These are phyloP conservation scores for Coreius guichenoti DNA, from an alignment of 2,797 vertebrate species.

Conservation along the genomic window DNA sequence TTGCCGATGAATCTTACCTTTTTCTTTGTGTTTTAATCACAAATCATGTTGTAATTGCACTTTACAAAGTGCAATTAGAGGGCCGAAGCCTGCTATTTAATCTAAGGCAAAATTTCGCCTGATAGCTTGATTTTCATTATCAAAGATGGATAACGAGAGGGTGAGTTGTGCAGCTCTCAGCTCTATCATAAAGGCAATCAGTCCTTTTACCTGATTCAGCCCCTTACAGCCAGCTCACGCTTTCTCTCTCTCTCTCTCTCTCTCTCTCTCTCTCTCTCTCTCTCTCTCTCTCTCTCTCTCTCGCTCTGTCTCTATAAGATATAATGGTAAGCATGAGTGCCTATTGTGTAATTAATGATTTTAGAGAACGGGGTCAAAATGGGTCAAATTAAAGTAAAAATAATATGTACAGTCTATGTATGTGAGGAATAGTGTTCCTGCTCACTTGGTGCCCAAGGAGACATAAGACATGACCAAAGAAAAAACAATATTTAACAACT, in stretches of 20 bases:
- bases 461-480: not conserved
- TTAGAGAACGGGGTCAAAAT: slow-evolving; percentile 6
- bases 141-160: slow-evolving; percentile 58
- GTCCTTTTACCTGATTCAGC: slow-evolving; percentile 56
- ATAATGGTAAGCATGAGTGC: not conserved
- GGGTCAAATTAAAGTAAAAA: not conserved
- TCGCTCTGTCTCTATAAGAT: not conserved
- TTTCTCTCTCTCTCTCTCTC: not conserved
- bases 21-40: slow-evolving; percentile 64
- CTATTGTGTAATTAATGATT: slow-evolving; percentile 25
- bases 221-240: not conserved
- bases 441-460: not conserved
- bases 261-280: not conserved
- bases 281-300: not conserved
- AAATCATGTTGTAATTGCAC: slow-evolving; percentile 65
- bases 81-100: slow-evolving; percentile 61
- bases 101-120: slow-evolving; percentile 59
- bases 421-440: not conserved
- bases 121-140: slow-evolving; percentile 66
- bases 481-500: too few relatives aligned
- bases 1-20: slow-evolving; percentile 54
- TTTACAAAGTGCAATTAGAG: slow-evolving; percentile 65
- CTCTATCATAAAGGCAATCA: slow-evolving; percentile 60
- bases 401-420: not conserved
- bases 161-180: slow-evolving; percentile 55